These are phyloP conservation scores for Papilio demoleus DNA, from an alignment of 2,888 invertebrate species.

Conservation along the genomic window DNA sequence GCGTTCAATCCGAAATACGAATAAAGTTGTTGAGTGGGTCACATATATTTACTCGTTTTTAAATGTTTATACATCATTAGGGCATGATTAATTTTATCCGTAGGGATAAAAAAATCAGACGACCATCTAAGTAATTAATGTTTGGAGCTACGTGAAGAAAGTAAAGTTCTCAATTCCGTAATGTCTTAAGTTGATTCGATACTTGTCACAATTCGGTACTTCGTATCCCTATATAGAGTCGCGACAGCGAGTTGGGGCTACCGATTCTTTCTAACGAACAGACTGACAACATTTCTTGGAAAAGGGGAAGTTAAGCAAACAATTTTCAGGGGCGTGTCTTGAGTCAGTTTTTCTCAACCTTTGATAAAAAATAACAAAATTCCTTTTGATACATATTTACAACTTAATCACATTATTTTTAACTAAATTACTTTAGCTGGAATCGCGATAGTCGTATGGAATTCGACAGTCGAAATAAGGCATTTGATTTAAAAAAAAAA, in stretches of 20 bases:
- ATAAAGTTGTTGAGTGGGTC: no score
- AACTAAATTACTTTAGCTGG: no score
- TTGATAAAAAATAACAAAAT: slow-evolving; percentile 19
- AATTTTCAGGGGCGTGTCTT: slow-evolving; percentile 50
- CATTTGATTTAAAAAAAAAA: no score
- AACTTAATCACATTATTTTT: no score
- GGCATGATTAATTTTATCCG: no score
- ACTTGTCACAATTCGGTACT: no score
- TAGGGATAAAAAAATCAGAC: no score
- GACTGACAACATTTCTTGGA: slow-evolving; percentile 12
- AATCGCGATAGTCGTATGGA: no score
- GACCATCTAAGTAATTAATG: no score
- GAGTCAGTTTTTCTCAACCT: slow-evolving; percentile 56
- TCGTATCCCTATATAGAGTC: background rate
- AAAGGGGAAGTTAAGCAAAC: slow-evolving; percentile 22
- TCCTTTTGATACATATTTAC: background rate
- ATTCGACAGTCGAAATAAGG: no score
- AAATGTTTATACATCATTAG: background rate
- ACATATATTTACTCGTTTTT: no score
- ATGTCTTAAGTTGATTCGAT: background rate
- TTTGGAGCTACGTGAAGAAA: no score
- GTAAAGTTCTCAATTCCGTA: background rate
- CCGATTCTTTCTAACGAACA: slow-evolving; percentile 1
- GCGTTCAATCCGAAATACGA: background rate
- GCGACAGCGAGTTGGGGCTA: slow-evolving; percentile 2